Conservation (phyloP, 2,888 invertebrate genomes). For the Leptopterna dolabrata region DNA sequence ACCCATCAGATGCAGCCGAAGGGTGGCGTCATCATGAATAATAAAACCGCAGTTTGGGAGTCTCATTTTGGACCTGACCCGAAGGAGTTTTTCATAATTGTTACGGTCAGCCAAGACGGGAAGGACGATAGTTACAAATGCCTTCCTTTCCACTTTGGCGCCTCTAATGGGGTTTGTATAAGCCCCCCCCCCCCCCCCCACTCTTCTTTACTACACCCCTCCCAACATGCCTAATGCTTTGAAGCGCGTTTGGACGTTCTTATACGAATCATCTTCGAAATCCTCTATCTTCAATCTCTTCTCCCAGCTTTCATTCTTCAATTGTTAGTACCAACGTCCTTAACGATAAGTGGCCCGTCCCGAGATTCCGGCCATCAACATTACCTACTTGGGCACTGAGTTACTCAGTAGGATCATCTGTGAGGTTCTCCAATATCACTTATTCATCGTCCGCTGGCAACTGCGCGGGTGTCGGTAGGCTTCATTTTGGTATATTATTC, state of each 20-base stretch:
- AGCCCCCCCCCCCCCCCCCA: background rate
- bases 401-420: background rate
- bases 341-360: background rate
- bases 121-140: conserved; percentile 22
- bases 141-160: conserved; percentile 41
- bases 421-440: background rate
- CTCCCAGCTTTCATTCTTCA: background rate
- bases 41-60: conserved; percentile 30
- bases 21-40: conserved; percentile 24
- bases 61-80: background rate
- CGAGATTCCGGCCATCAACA: background rate
- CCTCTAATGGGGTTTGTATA: conserved; percentile 36
- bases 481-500: no score
- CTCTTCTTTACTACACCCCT: no score
- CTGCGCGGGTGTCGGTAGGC: no score
- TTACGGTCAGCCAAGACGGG: background rate
- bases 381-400: no score
- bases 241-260: background rate
- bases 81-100: conserved; percentile 29
- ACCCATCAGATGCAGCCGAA: background rate
- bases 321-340: background rate
- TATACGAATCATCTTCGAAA: background rate
- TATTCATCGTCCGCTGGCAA: background rate
- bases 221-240: background rate
- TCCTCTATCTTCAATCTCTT: background rate